phyloP scores from a whole-genome alignment of 2,113 vertebrate genomes.

The Harpagus bidentatus region DNA sequence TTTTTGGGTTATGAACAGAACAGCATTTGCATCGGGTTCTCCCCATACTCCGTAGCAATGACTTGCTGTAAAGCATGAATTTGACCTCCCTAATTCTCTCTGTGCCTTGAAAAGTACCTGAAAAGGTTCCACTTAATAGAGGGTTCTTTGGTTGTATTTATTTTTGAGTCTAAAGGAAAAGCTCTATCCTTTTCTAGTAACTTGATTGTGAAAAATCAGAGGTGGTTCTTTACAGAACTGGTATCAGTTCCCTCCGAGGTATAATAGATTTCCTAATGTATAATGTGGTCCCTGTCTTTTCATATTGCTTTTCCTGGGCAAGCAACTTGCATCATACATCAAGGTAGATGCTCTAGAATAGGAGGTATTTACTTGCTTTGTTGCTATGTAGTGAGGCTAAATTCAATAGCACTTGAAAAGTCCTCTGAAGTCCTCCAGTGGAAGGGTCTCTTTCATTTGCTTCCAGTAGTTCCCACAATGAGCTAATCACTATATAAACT shows the following conservation, averaged over 20 bases:
- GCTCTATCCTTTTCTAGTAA: background rate
- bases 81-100: background rate
- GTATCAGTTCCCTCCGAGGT: background rate
- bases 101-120: background rate
- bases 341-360: background rate
- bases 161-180: background rate
- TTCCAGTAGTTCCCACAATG: background rate
- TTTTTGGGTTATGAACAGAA: background rate
- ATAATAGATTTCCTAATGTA: background rate
- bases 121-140: background rate
- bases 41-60: background rate
- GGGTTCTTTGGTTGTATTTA: background rate
- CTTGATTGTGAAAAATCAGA: background rate
- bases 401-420: slow-evolving; percentile 1
- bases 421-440: background rate
- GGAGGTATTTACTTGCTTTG: background rate
- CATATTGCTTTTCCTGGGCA: background rate
- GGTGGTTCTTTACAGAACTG: background rate
- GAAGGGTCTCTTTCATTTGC: slow-evolving; percentile 16
- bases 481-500: background rate
- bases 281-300: background rate
- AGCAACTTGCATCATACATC: background rate
- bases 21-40: background rate
- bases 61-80: background rate
- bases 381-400: background rate